Evolutionary conservation across 2,113 vertebrate species (phyloP).

Genomic region (Aviceda subcristata): DNA sequence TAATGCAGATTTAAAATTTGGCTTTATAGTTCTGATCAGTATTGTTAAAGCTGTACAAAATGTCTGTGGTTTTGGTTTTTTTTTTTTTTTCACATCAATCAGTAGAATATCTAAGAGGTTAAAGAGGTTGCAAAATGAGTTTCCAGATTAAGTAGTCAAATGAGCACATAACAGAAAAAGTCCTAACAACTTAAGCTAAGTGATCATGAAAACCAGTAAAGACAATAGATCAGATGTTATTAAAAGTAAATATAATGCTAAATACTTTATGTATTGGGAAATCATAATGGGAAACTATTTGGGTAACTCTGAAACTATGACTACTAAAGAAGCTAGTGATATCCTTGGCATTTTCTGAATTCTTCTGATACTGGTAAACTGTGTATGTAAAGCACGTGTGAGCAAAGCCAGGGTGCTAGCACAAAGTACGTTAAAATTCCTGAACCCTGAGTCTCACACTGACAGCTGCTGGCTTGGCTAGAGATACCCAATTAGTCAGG

Average conservation of each 20-base stretch:
- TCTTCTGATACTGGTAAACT: background rate
- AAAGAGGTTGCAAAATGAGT: background rate
- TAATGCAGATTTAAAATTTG: background rate
- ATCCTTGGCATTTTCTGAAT: background rate
- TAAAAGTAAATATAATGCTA: background rate
- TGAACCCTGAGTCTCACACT: background rate
- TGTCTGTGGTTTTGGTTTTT: fast-evolving
- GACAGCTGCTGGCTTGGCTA: background rate
- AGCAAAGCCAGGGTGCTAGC: background rate
- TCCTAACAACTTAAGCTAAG: background rate
- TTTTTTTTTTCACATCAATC: background rate
- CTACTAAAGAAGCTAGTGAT: background rate
- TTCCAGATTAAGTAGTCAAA: background rate
- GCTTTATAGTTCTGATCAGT: background rate
- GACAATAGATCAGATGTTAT: background rate
- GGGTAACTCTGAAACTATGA: background rate
- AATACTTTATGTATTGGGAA: background rate
- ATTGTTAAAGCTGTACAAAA: background rate
- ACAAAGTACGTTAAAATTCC: background rate
- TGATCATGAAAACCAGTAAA: background rate
- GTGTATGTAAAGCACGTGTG: background rate
- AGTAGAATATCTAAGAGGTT: background rate
- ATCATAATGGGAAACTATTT: background rate
- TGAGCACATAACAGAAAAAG: background rate
- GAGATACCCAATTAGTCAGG: background rate